A percentile compares a stretch with the other conserved stretches of the same genome.
These are phyloP conservation scores for Rhingia rostrata DNA, from an alignment of 2,888 invertebrate genomes.

Conservation along the genomic window DNA sequence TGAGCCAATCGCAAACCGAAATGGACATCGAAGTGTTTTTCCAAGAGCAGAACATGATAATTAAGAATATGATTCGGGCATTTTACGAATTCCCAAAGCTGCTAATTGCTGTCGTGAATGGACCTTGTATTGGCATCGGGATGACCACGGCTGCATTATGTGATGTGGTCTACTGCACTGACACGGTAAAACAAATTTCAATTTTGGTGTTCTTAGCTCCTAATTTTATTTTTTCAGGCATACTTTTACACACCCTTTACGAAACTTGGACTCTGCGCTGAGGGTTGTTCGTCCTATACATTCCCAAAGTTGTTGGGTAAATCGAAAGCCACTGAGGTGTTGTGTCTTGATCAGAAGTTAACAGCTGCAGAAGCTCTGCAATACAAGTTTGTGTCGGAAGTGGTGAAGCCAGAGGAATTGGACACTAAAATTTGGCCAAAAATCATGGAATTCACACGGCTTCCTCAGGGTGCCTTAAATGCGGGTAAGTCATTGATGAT, in stretches of 20 bases:
- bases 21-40: constrained; percentile 78
- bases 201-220: neutral
- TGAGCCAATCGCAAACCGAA: constrained; percentile 59
- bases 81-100: constrained; percentile 95
- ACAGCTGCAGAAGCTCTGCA: constrained; percentile 90
- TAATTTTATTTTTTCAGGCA: constrained; percentile 85
- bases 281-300: constrained; percentile 93
- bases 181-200: constrained; percentile 85
- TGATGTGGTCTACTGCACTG: constrained; percentile 94
- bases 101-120: constrained; percentile 94
- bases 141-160: constrained; percentile 91
- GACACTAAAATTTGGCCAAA: constrained; percentile 85
- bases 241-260: constrained; percentile 95
- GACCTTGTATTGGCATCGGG: constrained; percentile 94
- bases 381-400: constrained; percentile 90
- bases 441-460: constrained; percentile 84
- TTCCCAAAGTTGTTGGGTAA: constrained; percentile 93
- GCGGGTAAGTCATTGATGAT: constrained; percentile 89
- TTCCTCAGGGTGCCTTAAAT: constrained; percentile 85
- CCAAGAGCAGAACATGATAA: constrained; percentile 76
- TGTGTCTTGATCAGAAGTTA: constrained; percentile 89
- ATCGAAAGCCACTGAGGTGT: constrained; percentile 87
- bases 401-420: constrained; percentile 87
- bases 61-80: constrained; percentile 87
- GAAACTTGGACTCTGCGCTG: constrained; percentile 91